Evolutionary conservation across 2,888 invertebrate species (phyloP), one percentile per base, ranked within the genome.

Genomic region (Chymomyza amoena): DNA sequence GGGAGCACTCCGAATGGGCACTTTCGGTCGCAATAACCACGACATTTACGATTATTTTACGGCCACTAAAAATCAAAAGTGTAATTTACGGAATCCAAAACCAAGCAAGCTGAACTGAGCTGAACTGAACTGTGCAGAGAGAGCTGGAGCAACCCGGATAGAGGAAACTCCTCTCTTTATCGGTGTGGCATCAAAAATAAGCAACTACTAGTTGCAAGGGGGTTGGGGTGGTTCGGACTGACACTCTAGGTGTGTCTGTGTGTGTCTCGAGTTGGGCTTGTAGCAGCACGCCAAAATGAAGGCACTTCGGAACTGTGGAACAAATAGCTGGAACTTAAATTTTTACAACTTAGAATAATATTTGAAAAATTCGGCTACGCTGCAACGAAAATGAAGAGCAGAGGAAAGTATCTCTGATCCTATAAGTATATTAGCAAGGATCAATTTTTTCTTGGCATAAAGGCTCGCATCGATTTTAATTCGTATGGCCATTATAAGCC

Each of bases 31-130:
- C 91, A 91, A 91, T 91, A 91, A 91, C 89, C 89, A 88, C 90
- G 91, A 91, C 91, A 89, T 90, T 90, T 91, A 91, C 90, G 90
- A 92, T 91, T 90, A 92, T 92, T 92, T 92, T 91, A 91, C 90
- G 90, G 89, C 85, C 90, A 90, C 88, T 92, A 91, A 92, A 91
- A 92, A 91, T 91, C 91, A 91, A 91, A 91, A 91, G 89, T 89
- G 87, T 89, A 90, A 90, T 91, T 90, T 91, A 90, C 90, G 86
- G 89, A 89, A 89, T 77, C 80, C 75, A 81, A 82, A 82, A 73
- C 79, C 75, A 81, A 80, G 66, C 64, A 16, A 28, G 60, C 32
- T 25, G 52, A 60, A 54, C 25, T 1, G 6, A 45, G 61, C 39
- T 9, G 18, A 39, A 36, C 39, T 9, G 18, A 39, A 36, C 32